phyloP scores from a whole-genome alignment of 2,113 vertebrate genomes.

The Alexandromys fortis region DNA sequence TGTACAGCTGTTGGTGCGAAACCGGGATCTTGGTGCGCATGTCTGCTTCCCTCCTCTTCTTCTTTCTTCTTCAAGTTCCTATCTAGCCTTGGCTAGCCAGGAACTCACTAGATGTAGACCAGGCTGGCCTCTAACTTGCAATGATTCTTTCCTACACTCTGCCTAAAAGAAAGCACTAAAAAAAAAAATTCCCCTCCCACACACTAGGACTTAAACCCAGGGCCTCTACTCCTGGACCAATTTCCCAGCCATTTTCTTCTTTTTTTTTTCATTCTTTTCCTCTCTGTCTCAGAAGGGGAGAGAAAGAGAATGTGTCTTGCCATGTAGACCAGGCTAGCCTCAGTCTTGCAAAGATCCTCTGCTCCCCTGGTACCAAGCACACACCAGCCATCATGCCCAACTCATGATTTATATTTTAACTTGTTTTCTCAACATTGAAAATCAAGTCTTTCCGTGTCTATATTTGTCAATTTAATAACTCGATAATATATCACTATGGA shows the following conservation, averaged over 20 bases:
- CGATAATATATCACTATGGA: neutral
- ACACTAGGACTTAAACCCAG: neutral
- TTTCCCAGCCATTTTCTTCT: neutral
- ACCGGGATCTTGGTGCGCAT: neutral
- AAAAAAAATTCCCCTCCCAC: rapidly evolving
- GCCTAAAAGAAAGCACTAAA: neutral
- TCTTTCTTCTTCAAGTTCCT: neutral
- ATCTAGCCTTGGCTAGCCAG: neutral
- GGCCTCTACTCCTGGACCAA: neutral
- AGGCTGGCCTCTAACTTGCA: neutral
- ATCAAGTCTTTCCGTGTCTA: neutral
- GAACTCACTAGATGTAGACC: neutral
- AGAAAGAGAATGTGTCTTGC: neutral
- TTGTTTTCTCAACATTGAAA: neutral
- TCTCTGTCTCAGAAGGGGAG: neutral
- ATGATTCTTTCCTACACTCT: neutral
- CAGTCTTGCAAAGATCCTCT: neutral
- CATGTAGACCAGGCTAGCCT: neutral
- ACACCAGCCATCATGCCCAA: neutral
- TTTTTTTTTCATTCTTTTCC: neutral
- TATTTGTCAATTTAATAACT: neutral
- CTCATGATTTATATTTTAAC: neutral
- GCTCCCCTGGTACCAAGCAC: neutral
- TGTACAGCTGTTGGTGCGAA: constrained; percentile 7
- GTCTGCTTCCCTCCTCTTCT: neutral